Base-by-base conservation (phyloP, 2,113 vertebrate genomes). In the Poeciliopsis turrubarensis region DNA sequence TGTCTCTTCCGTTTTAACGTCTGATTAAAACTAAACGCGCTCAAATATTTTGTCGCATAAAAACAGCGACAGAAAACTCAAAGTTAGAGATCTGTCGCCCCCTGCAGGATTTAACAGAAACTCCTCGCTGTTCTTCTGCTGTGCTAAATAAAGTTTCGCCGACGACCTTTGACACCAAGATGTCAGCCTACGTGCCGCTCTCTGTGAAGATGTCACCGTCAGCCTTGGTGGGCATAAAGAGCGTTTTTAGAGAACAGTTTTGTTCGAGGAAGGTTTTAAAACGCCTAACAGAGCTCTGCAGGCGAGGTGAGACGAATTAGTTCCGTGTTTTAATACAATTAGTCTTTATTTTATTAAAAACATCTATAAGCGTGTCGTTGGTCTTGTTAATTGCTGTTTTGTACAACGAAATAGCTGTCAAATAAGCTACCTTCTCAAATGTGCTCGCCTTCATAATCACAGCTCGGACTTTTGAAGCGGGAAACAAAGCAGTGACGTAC, bases 111-210 rank as follows among this genome's bases (percentile, higher is more conserved):
- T 7, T 25, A 2, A 22, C 0, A 1, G 13, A 30, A 5, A 64
- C 12, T 0, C 39, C 1, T 7, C 14, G 19, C 22, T 70, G 66
- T 68, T 1, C 27, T 12, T 30, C 25, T 72, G 66, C 0, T 57
- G 75, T 75, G 60, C 14, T 17, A 92, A 29, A 93, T 94, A 94
- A 94, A 94, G 93, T 86, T 94, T 12, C n/a, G 4, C 32, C 61
- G 32, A 75, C 2, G 22, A 4, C 7, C 60, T 73, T 83, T 84
- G 65, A 81, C 93, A 73, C 34, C 87, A 93, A 93, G 80, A 95
- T 95, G 94, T 93, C 93, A 82, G 90, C 76, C 72, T 81, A 81
- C 68, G 30, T 86, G 65, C 91, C 90, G 85, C 85, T 88, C 70
- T 80, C 60, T 60, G 1, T 83, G 47, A 87, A 79, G 77, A 90